These are phyloP conservation scores for Diplazon laetatorius DNA, from an alignment of 2,888 invertebrate genomes.

Conservation along the genomic window DNA sequence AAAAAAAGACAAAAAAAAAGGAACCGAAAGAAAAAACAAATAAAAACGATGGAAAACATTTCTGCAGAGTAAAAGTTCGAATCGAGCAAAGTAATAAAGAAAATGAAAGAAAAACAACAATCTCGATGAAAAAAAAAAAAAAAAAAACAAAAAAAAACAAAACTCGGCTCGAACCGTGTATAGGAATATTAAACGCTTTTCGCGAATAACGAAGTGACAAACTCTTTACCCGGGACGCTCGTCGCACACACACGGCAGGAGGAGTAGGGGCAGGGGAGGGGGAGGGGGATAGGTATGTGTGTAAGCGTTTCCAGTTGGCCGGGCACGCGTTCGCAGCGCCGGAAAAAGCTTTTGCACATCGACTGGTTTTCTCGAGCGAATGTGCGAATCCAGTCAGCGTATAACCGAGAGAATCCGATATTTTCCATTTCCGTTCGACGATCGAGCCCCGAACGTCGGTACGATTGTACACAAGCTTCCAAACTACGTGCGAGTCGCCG, in stretches of 20 bases:
- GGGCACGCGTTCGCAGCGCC: constrained; percentile 44
- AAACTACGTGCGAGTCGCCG: constrained; percentile 24
- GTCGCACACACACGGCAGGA: constrained; percentile 2
- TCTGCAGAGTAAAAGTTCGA: background rate
- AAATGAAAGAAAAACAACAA: background rate
- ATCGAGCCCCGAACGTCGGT: constrained; percentile 17
- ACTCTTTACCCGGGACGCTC: constrained; percentile 26
- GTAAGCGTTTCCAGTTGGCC: constrained; percentile 26
- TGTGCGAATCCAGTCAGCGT: constrained; percentile 19
- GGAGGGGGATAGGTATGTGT: too few species aligned
- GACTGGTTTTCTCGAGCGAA: constrained; percentile 37
- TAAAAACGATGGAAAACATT: background rate
- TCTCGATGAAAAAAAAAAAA: background rate
- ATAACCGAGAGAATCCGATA: constrained; percentile 44
- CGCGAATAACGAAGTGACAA: constrained; percentile 42
- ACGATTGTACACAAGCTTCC: constrained; percentile 10
- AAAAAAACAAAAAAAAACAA: constrained; percentile 23
- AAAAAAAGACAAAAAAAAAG: too few species aligned
- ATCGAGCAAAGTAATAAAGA: background rate
- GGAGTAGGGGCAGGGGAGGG: too few species aligned
- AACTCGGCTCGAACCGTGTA: constrained; percentile 15
- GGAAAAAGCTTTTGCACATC: constrained; percentile 59
- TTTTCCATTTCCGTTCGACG: constrained; percentile 63
- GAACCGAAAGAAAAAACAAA: too few species aligned
- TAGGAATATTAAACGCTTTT: constrained; percentile 49